These are phyloP conservation scores for Oscheius sp. DNA, from an alignment of 2,888 invertebrate species.

Conservation along the genomic window DNA sequence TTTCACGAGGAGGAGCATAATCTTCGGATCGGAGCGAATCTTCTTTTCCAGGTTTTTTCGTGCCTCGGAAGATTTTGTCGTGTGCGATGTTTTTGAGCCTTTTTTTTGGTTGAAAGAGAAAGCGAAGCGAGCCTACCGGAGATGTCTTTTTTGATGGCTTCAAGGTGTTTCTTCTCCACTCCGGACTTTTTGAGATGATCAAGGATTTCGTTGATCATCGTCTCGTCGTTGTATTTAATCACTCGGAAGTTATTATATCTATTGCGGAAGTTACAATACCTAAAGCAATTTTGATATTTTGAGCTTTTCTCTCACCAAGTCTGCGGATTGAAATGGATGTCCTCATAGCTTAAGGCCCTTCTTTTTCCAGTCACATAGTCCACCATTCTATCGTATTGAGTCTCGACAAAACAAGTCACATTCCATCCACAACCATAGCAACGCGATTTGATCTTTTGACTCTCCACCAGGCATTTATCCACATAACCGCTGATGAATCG, in stretches of 20 bases:
- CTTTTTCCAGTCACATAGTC: constrained; percentile 21
- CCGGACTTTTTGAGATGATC: neutral
- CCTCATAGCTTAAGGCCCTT: constrained; percentile 22
- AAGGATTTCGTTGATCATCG: neutral
- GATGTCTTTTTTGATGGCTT: neutral
- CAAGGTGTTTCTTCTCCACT: neutral
- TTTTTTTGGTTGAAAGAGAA: neutral
- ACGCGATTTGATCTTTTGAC: neutral
- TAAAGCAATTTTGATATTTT: neutral
- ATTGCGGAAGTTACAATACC: constrained; percentile 17
- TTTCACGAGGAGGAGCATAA: constrained; percentile 60
- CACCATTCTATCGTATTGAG: constrained; percentile 37
- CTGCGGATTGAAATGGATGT: constrained; percentile 25
- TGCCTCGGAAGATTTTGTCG: constrained; percentile 32
- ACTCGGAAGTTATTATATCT: neutral
- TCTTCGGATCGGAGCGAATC: constrained; percentile 40
- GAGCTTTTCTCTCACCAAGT: neutral
- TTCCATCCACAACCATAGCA: constrained; percentile 53
- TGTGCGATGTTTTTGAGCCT: constrained; percentile 38
- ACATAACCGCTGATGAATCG: constrained; percentile 54
- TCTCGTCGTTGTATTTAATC: constrained; percentile 6
- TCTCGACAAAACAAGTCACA: constrained; percentile 56
- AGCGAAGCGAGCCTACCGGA: constrained; percentile 2
- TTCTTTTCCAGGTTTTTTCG: neutral
- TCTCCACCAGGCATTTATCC: constrained; percentile 46